phyloP scores from a whole-genome alignment of 2,888 invertebrate species.

The Laothoe populi region DNA sequence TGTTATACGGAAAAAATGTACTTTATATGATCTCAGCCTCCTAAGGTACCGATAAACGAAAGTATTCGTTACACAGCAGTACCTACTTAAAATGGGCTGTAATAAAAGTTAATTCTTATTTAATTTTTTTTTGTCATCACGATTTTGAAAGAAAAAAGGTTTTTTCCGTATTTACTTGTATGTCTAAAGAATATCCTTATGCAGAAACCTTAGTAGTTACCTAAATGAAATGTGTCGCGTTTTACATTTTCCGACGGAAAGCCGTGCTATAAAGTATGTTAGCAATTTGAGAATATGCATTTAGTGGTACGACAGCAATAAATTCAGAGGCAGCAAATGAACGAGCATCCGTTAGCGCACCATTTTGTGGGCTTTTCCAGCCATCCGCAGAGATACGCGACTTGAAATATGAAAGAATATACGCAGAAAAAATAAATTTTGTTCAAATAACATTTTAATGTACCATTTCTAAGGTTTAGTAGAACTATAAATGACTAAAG shows the following conservation, averaged over 20 bases:
- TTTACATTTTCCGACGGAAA: conserved; percentile 57
- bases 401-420: conserved; percentile 39
- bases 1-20: too few relatives aligned
- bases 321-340: conserved; percentile 60
- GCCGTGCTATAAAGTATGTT: conserved; percentile 60
- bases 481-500: background rate
- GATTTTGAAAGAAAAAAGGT: too few relatives aligned
- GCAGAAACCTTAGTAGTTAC: conserved; percentile 33
- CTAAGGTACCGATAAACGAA: too few relatives aligned
- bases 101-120: too few relatives aligned
- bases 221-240: conserved; percentile 52
- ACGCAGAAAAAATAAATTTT: conserved; percentile 33
- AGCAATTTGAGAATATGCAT: conserved; percentile 70
- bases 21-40: too few relatives aligned
- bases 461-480: background rate
- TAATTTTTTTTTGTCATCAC: too few relatives aligned
- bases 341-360: conserved; percentile 57
- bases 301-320: conserved; percentile 64
- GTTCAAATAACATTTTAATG: conserved; percentile 28
- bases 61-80: too few relatives aligned
- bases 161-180: background rate
- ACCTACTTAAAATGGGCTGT: too few relatives aligned
- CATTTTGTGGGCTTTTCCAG: conserved; percentile 54
- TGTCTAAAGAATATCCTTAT: conserved; percentile 9
- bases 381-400: conserved; percentile 48